Conservation (phyloP, 2,113 vertebrate species). For the Myotis yumanensis region DNA sequence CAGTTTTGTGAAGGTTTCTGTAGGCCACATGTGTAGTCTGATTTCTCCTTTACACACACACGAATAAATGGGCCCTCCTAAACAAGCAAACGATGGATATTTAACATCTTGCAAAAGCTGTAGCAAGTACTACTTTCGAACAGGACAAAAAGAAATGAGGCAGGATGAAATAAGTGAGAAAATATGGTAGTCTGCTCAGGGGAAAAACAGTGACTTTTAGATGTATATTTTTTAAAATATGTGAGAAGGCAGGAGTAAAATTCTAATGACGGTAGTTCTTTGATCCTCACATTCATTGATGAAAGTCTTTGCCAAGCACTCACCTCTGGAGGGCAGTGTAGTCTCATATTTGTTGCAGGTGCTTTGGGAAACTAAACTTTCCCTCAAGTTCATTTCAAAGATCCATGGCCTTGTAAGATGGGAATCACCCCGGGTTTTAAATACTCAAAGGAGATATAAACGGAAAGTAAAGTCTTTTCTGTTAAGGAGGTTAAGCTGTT, state of each 20-base stretch:
- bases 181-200: background rate
- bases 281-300: background rate
- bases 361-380: background rate
- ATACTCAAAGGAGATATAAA: background rate
- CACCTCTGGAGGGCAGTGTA: slow-evolving; percentile 77
- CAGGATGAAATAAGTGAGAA: background rate
- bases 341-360: slow-evolving; percentile 46
- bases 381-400: slow-evolving; percentile 34
- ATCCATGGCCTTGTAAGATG: background rate
- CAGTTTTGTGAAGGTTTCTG: background rate
- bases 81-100: slow-evolving; percentile 20
- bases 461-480: background rate
- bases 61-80: slow-evolving; percentile 1
- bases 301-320: slow-evolving; percentile 21
- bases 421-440: background rate
- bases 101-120: slow-evolving; percentile 14
- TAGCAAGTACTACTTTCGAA: background rate
- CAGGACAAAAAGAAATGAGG: background rate
- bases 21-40: background rate
- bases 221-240: background rate
- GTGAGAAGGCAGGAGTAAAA: background rate
- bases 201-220: background rate
- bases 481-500: background rate
- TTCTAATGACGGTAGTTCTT: background rate
- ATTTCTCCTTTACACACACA: slow-evolving; percentile 37